Percentiles rank a stretch among this genome's conserved stretches.
These are phyloP conservation scores for Acheta domesticus DNA, from an alignment of 2,888 invertebrate species.

Conservation along the genomic window DNA sequence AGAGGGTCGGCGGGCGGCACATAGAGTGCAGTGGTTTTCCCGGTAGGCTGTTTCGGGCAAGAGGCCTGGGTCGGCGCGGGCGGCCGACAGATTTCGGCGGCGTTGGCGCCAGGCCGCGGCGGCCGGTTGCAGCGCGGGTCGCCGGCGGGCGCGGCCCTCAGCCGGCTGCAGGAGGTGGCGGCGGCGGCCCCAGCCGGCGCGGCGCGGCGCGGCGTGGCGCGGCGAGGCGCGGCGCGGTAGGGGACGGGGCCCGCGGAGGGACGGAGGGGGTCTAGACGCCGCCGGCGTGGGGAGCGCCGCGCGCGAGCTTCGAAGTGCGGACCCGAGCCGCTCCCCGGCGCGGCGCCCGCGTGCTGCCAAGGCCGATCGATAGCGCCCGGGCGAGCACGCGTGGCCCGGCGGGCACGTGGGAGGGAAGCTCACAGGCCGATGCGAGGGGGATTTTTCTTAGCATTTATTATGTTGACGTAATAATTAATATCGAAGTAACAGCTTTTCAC, in stretches of 20 bases:
- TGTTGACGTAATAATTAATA: not conserved
- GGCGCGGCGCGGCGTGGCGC: not conserved
- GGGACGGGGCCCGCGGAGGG: not conserved
- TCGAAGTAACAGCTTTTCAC: too few relatives aligned
- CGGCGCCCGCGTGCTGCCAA: not conserved
- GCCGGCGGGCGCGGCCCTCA: not conserved
- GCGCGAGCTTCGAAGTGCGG: not conserved
- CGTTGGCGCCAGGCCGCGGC: not conserved
- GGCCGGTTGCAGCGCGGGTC: not conserved
- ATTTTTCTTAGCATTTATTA: not conserved
- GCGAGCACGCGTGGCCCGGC: not conserved
- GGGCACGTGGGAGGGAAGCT: not conserved
- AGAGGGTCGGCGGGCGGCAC: too few relatives aligned
- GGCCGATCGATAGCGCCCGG: not conserved
- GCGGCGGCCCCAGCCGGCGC: not conserved
- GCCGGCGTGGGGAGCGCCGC: not conserved
- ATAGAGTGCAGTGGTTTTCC: too few relatives aligned
- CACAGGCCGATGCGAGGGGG: not conserved
- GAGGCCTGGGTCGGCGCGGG: not conserved
- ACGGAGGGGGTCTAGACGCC: too few relatives aligned
- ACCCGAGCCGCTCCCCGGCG: not conserved
- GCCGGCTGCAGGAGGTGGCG: not conserved
- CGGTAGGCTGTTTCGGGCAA: not conserved
- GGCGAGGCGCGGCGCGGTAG: not conserved
- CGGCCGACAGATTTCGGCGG: not conserved